Evolutionary conservation across 1,140 invertebrate species (phyloP).

Genomic region (Lepeophtheirus salmonis): DNA sequence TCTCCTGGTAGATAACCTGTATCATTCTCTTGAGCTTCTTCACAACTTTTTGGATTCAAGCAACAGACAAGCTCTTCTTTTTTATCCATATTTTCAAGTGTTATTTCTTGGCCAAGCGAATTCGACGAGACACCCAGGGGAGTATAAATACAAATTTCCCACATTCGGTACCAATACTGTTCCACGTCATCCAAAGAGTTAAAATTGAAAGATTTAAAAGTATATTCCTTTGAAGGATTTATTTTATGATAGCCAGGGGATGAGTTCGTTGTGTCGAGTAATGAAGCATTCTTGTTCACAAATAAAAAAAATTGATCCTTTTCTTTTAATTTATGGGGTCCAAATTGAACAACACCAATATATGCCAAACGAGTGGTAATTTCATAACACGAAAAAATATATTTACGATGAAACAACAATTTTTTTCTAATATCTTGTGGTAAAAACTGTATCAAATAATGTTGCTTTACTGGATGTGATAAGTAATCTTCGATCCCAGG

Average conservation of each 20-base stretch:
- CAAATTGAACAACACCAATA: conserved; percentile 50
- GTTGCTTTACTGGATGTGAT: conserved; percentile 43
- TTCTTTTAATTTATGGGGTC: conserved; percentile 41
- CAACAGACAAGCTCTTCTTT: conserved; percentile 35
- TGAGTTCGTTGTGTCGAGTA: conserved; percentile 46
- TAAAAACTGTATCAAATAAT: conserved; percentile 40
- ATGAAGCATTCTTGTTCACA: conserved; percentile 38
- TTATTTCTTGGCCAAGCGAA: conserved; percentile 31
- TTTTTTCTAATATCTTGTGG: conserved; percentile 32
- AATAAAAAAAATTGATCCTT: conserved; percentile 50
- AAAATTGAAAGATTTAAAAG: conserved; percentile 36
- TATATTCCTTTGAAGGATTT: conserved; percentile 36
- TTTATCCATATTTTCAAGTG: conserved; percentile 31
- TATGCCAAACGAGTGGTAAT: conserved; percentile 37
- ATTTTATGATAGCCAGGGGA: conserved; percentile 41
- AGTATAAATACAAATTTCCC: conserved; percentile 44
- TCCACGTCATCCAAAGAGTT: conserved; percentile 35
- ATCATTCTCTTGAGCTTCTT: conserved; percentile 33
- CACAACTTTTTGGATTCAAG: conserved; percentile 26
- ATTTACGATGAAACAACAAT: conserved; percentile 37
- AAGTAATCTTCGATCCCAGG: conserved; percentile 40
- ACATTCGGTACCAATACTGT: conserved; percentile 38
- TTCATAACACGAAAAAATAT: conserved; percentile 41
- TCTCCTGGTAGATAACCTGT: conserved; percentile 47
- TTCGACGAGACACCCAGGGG: conserved; percentile 34